Evolutionary conservation across 2,113 vertebrate species (phyloP).

Genomic region (Amia ocellicauda): DNA sequence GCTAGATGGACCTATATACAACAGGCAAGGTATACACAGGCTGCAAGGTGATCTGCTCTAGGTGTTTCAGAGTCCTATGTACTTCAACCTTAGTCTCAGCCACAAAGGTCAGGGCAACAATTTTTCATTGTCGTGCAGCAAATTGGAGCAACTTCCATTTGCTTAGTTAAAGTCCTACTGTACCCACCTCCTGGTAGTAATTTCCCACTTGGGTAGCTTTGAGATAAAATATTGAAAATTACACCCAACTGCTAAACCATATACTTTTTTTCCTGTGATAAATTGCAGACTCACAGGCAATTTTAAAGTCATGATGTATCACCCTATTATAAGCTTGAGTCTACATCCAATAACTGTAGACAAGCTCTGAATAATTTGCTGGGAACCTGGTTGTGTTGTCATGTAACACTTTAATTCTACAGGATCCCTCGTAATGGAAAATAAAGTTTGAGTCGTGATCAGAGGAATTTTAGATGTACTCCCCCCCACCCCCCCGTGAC

Average conservation of each 20-base stretch:
- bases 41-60: no score
- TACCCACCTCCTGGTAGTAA: constrained; percentile 9
- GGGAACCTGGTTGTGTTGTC: constrained; percentile 14
- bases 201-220: constrained; percentile 14
- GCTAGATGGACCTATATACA: no score
- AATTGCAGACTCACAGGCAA: constrained; percentile 21
- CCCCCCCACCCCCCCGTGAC: no score
- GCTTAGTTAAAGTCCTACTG: constrained; percentile 11
- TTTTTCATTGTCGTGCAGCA: not conserved
- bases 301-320: constrained; percentile 26
- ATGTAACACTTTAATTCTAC: constrained; percentile 17
- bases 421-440: not conserved
- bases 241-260: constrained; percentile 13
- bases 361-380: constrained; percentile 28
- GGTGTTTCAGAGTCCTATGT: no score
- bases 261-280: constrained; percentile 23
- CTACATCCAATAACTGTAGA: constrained; percentile 29
- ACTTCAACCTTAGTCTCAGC: not conserved
- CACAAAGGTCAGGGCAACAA: not conserved
- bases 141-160: constrained; percentile 13
- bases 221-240: constrained; percentile 25
- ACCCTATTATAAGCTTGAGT: constrained; percentile 27
- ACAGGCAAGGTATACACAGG: no score
- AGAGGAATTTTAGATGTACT: no score
- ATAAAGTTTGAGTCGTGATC: no score